These are phyloP conservation scores for Aphaenogaster rudis DNA, from an alignment of 1,140 invertebrate species.

Conservation along the genomic window DNA sequence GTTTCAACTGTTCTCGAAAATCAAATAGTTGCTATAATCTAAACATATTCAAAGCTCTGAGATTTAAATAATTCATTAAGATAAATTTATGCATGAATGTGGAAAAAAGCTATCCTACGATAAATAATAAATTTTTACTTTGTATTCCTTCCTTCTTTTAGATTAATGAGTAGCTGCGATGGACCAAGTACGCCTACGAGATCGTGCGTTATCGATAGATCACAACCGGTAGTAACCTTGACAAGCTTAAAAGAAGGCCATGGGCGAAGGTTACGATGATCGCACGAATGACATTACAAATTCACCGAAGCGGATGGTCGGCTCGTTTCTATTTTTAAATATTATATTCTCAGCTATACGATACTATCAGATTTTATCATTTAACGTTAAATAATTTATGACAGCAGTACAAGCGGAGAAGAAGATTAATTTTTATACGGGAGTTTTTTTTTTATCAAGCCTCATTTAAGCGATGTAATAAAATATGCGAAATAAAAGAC, in stretches of 20 bases:
- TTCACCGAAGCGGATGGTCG: background rate
- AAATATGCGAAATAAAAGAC: background rate
- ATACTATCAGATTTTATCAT: slow-evolving; percentile 6
- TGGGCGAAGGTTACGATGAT: slow-evolving; percentile 39
- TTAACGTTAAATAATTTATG: slow-evolving; percentile 29
- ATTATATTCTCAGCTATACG: background rate
- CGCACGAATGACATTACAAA: slow-evolving; percentile 41
- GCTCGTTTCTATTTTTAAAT: background rate
- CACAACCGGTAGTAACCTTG: slow-evolving; percentile 20
- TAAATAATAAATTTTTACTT: background rate
- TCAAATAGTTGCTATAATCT: background rate
- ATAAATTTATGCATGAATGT: slow-evolving; percentile 32
- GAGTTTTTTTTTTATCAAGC: background rate
- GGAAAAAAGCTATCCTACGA: background rate
- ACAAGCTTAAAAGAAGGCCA: slow-evolving; percentile 43
- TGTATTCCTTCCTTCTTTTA: background rate
- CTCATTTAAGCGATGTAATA: slow-evolving; percentile 3
- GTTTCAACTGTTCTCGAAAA: background rate
- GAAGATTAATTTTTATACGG: background rate
- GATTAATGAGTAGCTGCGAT: background rate
- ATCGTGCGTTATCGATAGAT: slow-evolving; percentile 16
- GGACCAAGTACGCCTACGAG: background rate
- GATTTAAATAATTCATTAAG: background rate
- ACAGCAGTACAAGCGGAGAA: background rate
- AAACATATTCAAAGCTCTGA: background rate